Base-by-base conservation (phyloP, 2,888 invertebrate species). In the Ectemnius continuus region DNA sequence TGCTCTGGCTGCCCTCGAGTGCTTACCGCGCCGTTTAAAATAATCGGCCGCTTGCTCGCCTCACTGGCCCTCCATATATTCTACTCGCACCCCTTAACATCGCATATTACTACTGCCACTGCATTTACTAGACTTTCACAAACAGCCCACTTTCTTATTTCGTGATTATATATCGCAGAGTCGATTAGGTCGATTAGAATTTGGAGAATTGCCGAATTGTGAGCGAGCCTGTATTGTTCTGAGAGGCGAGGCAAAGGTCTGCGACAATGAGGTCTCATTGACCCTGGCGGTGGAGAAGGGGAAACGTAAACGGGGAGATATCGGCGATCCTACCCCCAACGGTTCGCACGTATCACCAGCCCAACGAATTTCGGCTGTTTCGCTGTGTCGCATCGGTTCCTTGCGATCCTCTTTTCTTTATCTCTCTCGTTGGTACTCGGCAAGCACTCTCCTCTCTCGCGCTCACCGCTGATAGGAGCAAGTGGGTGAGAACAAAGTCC, bases 401-500 rank as follows among this genome's bases (percentile, higher is more conserved):
- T 52, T 52, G 16, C 23, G 28, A 14, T 52, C 26, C 57, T 63
- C 56, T 16, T 14, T 52, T 18, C 45, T 18, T 16, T 26, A 20
- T 48, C 23, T 47, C 58, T 18, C 57, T 28, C 60, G 18, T 26
- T 52, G 36, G 57, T 60, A 8, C 61, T 46, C 69, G 47, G 3
- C 23, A 23, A 23, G 3, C 23, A 23, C 3, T 23, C 23, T 23
- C 23, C 67, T 61, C 48, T n/a, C 46, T 13, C 14, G 2, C 48
- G 2, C 48, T 52, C 48, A 14, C 11, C 52, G 28, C 16, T 11
- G 75, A 72, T 60, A 66, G 61, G 72, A 56, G 16, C 48, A 62
- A 58, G 61, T 67, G 66, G 48, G 26, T 20, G 59, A 57, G 80
- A 82, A 74, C 82, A 83, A 82, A 82, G 83, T 83, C 72, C 65